Evolutionary conservation across 2,113 vertebrate species (phyloP), one percentile per base, ranked within the genome.

Genomic region (Microtus oregoni): DNA sequence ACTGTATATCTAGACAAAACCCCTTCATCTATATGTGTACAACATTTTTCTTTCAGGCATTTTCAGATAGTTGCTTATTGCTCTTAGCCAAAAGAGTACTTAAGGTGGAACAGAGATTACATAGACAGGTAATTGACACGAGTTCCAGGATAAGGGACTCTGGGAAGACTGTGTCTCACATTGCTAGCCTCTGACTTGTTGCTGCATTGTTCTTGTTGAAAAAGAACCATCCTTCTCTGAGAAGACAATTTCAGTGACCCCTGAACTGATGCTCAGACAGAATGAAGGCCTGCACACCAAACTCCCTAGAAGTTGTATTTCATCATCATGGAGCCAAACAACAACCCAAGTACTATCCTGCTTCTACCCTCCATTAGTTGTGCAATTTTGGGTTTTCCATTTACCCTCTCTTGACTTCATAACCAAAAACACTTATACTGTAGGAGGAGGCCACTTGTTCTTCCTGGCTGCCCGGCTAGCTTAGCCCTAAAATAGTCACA

Each of bases 31-130:
- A 67, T 35, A 86, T 12, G 5, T 1, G 0, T 19, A 20, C 7
- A 35, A 30, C 24, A 22, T 30, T 95, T 96, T 88, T n/a, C 55
- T 83, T 76, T 58, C n/a, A 63, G 77, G 44, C 38, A 28, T 79
- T 81, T 90, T 73, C 82, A 52, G 50, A 90, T 83, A 20, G 63
- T 61, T 13, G 10, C 52, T 91, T 30, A 7, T 8, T 47, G 82
- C 86, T 89, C 63, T 73, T 73, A 86, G 86, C 12, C 76, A 47
- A 22, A 50, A 91, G 32, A 77, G 19, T 79, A 79, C 50, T 72
- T 81, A 3, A 10, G 1, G n/a, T 12, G 11, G 91, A 50, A 52
- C 38, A 47, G 32, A 20, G 15, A 44, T 26, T 24, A 61, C 72
- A 12, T 44, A 89, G 52, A 15, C 52, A 52, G 26, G 22, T n/a